Evolutionary conservation across 2,888 invertebrate genomes (phyloP).

Genomic region (Drosophila kuntzei): DNA sequence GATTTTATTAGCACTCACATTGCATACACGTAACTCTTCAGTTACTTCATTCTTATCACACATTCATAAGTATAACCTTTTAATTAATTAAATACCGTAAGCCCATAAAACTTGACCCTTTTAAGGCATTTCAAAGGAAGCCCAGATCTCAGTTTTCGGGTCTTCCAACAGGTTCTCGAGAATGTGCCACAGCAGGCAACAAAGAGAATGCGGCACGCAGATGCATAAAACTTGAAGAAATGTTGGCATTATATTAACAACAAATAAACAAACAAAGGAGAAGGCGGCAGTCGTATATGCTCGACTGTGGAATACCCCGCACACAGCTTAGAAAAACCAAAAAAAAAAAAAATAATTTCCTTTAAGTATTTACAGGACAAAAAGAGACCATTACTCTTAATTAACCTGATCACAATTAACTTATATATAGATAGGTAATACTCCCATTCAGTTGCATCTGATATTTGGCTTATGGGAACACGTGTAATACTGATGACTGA

Average conservation of each 20-base stretch:
- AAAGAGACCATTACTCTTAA: background rate
- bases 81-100: conserved; percentile 24
- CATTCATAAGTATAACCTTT: conserved; percentile 8
- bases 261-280: background rate
- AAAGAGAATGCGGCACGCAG: no score
- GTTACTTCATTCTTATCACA: conserved; percentile 2
- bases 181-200: conserved; percentile 16
- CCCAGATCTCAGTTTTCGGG: background rate
- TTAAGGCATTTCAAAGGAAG: background rate
- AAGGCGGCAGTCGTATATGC: background rate
- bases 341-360: no score
- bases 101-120: conserved; percentile 16
- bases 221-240: conserved; percentile 16
- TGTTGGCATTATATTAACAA: background rate
- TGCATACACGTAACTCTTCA: conserved; percentile 13
- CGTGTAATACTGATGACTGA: conserved; percentile 1
- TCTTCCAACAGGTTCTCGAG: conserved; percentile 6
- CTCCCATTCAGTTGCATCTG: background rate
- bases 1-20: conserved; percentile 9
- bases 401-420: background rate
- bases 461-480: background rate
- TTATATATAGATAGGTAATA: background rate
- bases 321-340: no score
- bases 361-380: no score
- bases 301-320: background rate